phyloP scores from a whole-genome alignment of 1,140 invertebrate genomes.

The Eumeta japonica region DNA sequence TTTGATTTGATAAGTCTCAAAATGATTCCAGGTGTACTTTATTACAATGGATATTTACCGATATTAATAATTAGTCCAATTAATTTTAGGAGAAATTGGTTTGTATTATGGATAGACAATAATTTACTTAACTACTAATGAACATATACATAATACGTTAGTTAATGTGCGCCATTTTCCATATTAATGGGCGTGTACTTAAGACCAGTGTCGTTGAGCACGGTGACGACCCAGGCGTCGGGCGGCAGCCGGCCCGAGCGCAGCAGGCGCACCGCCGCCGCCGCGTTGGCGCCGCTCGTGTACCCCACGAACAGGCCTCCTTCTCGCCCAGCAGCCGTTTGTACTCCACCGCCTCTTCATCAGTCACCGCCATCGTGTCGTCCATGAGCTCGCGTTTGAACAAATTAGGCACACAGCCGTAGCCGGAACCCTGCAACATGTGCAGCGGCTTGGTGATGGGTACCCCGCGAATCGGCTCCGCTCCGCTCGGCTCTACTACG shows the following conservation, averaged over 20 bases:
- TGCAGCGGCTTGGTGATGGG: slow-evolving; percentile 41
- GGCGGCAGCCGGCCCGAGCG: slow-evolving; percentile 29
- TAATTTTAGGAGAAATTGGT: no score
- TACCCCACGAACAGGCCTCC: slow-evolving; percentile 46
- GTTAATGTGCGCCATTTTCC: no score
- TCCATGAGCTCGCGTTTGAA: slow-evolving; percentile 37
- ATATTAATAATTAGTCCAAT: no score
- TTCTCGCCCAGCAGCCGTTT: slow-evolving; percentile 38
- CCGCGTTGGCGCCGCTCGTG: slow-evolving; percentile 43
- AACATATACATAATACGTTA: no score
- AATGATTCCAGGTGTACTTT: no score
- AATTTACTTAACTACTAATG: no score
- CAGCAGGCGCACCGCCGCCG: slow-evolving; percentile 38
- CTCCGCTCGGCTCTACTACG: slow-evolving; percentile 38
- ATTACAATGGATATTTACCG: no score
- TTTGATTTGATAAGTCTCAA: no score
- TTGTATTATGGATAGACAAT: no score
- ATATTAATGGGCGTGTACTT: slow-evolving; percentile 41
- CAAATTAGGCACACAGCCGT: slow-evolving; percentile 38
- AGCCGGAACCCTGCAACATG: slow-evolving; percentile 44
- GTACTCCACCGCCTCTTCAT: slow-evolving; percentile 39
- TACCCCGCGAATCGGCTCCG: slow-evolving; percentile 36
- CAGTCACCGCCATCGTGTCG: slow-evolving; percentile 31
- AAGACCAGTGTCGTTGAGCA: slow-evolving; percentile 38
- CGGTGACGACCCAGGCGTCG: slow-evolving; percentile 42